phyloP scores from a whole-genome alignment of 1,140 invertebrate species.

The Chymomyza costata region DNA sequence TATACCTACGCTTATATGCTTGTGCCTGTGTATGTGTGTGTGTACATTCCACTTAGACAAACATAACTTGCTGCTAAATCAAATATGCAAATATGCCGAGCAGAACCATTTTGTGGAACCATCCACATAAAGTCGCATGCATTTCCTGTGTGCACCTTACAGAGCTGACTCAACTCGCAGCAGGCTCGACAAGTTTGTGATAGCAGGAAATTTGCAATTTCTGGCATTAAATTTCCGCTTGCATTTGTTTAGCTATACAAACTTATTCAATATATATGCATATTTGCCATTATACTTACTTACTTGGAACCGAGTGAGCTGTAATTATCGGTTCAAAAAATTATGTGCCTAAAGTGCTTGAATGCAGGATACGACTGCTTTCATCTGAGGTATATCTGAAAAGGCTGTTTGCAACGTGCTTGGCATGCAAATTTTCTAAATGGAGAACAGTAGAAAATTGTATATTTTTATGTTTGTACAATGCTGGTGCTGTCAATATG shows the following conservation, averaged over 20 bases:
- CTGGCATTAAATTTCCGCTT: slow-evolving; percentile 64
- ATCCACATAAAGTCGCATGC: slow-evolving; percentile 14
- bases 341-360: slow-evolving; percentile 19
- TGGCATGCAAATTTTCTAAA: slow-evolving; percentile 4
- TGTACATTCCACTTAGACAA: neutral
- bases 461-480: no score
- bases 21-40: no score
- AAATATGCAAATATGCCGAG: slow-evolving; percentile 55
- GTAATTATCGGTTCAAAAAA: slow-evolving; percentile 27
- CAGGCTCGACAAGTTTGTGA: slow-evolving; percentile 50
- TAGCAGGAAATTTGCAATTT: slow-evolving; percentile 69
- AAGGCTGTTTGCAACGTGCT: no score
- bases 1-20: no score
- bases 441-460: no score
- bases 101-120: no score
- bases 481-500: no score
- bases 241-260: slow-evolving; percentile 45
- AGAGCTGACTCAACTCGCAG: neutral
- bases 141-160: no score
- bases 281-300: slow-evolving; percentile 3
- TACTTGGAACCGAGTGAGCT: slow-evolving; percentile 1
- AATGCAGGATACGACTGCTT: no score
- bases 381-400: neutral
- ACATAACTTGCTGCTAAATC: slow-evolving; percentile 37
- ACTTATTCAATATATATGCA: slow-evolving; percentile 23